Evolutionary conservation across 1,140 invertebrate species (phyloP).

Genomic region (Bemisia tabaci): DNA sequence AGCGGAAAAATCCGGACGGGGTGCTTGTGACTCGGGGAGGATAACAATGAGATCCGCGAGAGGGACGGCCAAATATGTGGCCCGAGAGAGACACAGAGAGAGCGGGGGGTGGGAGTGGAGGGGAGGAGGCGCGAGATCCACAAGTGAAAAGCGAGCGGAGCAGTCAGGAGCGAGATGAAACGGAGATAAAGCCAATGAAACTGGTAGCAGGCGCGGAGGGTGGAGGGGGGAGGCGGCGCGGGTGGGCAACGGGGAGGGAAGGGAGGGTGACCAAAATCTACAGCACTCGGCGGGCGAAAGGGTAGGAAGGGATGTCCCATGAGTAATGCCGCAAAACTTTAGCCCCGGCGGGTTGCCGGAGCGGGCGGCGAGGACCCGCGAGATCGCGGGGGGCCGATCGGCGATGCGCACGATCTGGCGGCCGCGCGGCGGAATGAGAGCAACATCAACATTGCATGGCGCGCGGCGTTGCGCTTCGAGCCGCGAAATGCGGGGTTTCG

Average conservation of each 20-base stretch:
- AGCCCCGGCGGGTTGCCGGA: no score
- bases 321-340: neutral
- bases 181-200: neutral
- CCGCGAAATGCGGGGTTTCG: no score
- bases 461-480: neutral
- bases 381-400: no score
- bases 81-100: neutral
- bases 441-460: neutral
- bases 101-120: neutral
- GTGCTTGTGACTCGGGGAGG: no score
- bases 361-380: no score
- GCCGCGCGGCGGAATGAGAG: neutral
- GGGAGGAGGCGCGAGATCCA: neutral
- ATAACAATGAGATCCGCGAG: no score
- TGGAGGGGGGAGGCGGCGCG: neutral
- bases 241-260: no score
- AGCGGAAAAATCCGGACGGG: no score
- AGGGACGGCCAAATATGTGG: neutral
- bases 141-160: neutral
- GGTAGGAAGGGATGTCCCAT: neutral
- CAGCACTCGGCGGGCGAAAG: neutral
- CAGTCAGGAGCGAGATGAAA: neutral
- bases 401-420: no score
- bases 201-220: neutral
- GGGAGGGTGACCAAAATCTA: neutral